A percentile compares a stretch with the other conserved stretches of the same genome.
Evolutionary conservation across 1,140 invertebrate species (phyloP).

Genomic region (Mya arenaria): DNA sequence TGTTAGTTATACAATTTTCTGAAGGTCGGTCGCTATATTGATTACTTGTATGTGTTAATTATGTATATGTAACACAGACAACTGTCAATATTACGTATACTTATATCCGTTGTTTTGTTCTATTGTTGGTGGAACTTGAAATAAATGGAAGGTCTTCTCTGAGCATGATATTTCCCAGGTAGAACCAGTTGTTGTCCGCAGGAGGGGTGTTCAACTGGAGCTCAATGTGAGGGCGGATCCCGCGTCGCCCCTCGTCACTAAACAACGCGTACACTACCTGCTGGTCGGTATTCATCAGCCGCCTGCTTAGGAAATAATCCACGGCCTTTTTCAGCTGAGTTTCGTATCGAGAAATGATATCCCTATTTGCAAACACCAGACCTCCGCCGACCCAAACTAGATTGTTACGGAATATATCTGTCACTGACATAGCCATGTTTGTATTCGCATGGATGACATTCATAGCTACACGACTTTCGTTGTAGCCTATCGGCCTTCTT

Average conservation of each 20-base stretch:
- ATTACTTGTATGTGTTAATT: too few species aligned
- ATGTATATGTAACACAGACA: too few species aligned
- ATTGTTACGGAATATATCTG: constrained; percentile 56
- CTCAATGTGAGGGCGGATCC: neutral
- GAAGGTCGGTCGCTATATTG: too few species aligned
- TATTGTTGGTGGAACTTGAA: too few species aligned
- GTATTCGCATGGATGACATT: constrained; percentile 35
- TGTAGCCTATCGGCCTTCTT: constrained; percentile 52
- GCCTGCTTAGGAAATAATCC: constrained; percentile 12
- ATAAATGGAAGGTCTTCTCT: too few species aligned
- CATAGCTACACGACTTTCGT: constrained; percentile 58
- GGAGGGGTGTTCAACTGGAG: neutral
- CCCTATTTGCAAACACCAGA: constrained; percentile 19
- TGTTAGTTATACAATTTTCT: too few species aligned
- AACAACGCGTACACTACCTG: constrained; percentile 48
- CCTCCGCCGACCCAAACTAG: constrained; percentile 40
- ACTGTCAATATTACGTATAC: too few species aligned
- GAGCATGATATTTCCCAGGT: constrained; percentile 14
- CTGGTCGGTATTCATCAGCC: constrained; percentile 43
- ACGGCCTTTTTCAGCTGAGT: constrained; percentile 8
- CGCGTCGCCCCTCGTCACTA: neutral
- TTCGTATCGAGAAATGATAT: constrained; percentile 19
- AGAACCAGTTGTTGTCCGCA: neutral
- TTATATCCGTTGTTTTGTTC: too few species aligned
- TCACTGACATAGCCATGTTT: neutral